Base-by-base conservation (phyloP, 2,797 vertebrate genomes). In the Cuculus canorus region DNA sequence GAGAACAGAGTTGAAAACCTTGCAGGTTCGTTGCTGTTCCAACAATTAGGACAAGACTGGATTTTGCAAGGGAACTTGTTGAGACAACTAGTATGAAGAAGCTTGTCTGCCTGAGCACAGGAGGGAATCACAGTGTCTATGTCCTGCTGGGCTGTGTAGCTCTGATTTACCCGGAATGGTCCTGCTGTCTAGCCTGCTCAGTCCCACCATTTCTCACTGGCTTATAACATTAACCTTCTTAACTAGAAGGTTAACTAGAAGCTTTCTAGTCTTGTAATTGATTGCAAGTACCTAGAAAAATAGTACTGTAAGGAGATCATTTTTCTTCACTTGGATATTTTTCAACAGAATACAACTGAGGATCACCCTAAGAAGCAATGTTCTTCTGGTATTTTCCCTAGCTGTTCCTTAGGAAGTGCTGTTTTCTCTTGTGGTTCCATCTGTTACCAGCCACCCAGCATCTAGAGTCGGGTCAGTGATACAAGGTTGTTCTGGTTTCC, bases 351-450 rank as follows among this genome's bases (percentile, higher is more conserved):
- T 77, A 61, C 17, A 86, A 61, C 60, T 66, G 52, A 64, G 61
- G 47, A 47, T 86, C 47, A 57, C 59, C 21, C 63, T 30, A 52
- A 90, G 61, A 69, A 88, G 70, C 68, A 64, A 16, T 23, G 47
- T 47, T 76, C 80, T 84, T 56, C 23, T 64, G 43, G 30, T 43
- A 41, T 88, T 94, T 96, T 82, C 41, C 71, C 27, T 22, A 78
- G 30, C 50, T 82, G 47, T 81, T 90, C n/a, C 0, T 61, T 82
- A 83, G 86, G 57, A 92, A 95, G 81, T 54, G 41, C 45, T 81
- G 4, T 72, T 93, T 91, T 96, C 75, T 86, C 57, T 39, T 48
- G 22, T 28, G 13, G 81, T 93, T 83, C 88, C 76, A 61, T 82
- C 82, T 39, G 76, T 87, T 93, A 71, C 77, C 80, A 88, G 53